phyloP scores from a whole-genome alignment of 2,797 vertebrate genomes.

The Allobates femoralis region DNA sequence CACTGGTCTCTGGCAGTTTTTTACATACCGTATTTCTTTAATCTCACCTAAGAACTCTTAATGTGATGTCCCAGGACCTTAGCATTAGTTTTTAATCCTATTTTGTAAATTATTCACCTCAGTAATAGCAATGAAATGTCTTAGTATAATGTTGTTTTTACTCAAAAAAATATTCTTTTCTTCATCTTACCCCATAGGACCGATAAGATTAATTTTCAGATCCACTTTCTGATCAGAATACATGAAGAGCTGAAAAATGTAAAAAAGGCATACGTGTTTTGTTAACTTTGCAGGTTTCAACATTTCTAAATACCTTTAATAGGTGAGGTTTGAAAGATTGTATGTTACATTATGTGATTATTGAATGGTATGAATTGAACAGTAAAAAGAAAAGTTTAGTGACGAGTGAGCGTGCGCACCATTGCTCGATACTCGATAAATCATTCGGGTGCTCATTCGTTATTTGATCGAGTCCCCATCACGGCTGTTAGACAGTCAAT shows the following conservation, averaged over 20 bases:
- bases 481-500: too few species aligned
- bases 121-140: neutral
- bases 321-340: neutral
- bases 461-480: too few species aligned
- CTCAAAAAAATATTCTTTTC: neutral
- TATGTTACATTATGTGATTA: neutral
- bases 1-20: too few species aligned
- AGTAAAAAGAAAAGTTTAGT: too few species aligned
- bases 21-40: too few species aligned
- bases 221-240: conserved; percentile 77
- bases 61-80: neutral
- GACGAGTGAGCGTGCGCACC: too few species aligned
- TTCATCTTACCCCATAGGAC: conserved; percentile 77
- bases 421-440: too few species aligned
- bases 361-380: neutral
- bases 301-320: neutral
- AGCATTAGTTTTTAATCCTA: neutral
- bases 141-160: neutral
- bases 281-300: neutral
- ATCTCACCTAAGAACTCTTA: neutral
- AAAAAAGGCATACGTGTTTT: neutral
- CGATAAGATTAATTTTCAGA: conserved; percentile 82
- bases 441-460: too few species aligned
- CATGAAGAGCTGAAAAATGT: conserved; percentile 68
- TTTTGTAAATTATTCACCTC: neutral